These are phyloP conservation scores for Hiodon alosoides DNA, from an alignment of 2,113 vertebrate species.

Conservation along the genomic window DNA sequence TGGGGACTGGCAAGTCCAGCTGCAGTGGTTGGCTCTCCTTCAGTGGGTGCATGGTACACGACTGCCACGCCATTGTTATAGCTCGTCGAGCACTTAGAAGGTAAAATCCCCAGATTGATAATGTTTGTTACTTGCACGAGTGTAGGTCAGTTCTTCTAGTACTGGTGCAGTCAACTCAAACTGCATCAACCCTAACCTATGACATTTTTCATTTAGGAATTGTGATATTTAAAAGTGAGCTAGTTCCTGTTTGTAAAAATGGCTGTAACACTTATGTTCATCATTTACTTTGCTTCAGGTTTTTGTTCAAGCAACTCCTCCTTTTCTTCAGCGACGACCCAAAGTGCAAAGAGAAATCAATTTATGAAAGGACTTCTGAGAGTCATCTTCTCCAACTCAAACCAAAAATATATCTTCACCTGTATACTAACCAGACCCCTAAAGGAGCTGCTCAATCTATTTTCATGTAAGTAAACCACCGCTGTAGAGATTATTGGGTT, in stretches of 20 bases:
- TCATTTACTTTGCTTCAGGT: constrained; percentile 54
- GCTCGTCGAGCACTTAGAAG: constrained; percentile 74
- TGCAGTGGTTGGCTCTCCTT: constrained; percentile 63
- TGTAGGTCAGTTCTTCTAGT: too few species aligned
- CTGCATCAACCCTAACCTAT: background rate
- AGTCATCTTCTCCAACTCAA: constrained; percentile 66
- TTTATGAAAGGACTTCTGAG: constrained; percentile 58
- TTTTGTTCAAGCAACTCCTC: constrained; percentile 77
- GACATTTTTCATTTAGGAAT: constrained; percentile 2
- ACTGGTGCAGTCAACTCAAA: too few species aligned
- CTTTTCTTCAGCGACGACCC: constrained; percentile 61
- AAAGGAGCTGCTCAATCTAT: constrained; percentile 55
- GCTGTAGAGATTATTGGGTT: background rate
- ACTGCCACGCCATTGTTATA: constrained; percentile 68
- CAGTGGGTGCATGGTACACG: constrained; percentile 67
- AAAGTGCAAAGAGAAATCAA: constrained; percentile 54
- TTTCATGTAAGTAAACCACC: constrained; percentile 43
- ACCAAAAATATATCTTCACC: constrained; percentile 68
- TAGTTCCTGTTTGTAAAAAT: background rate
- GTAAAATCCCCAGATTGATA: constrained; percentile 43
- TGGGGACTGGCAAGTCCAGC: constrained; percentile 67
- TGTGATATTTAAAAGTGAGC: background rate
- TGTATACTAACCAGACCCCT: constrained; percentile 70
- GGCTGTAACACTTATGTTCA: too few species aligned
- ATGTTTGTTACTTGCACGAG: too few species aligned